Evolutionary conservation across 1,140 invertebrate genomes (phyloP).

Genomic region (Pteromalus puparum): DNA sequence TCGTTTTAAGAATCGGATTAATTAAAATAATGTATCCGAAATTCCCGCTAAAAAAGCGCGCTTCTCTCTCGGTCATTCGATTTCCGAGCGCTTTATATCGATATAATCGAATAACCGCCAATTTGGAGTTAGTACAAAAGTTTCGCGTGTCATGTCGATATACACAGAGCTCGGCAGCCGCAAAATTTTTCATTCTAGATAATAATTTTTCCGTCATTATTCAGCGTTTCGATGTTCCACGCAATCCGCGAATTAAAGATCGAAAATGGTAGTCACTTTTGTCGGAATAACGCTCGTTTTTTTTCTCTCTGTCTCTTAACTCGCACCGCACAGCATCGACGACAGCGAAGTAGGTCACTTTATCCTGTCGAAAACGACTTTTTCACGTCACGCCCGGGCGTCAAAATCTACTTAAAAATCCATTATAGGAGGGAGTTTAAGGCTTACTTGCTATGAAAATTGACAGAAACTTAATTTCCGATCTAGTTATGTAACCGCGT

Average conservation of each 20-base stretch:
- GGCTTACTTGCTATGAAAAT: slow-evolving; percentile 8
- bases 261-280: neutral
- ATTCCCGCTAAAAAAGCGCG: too few species aligned
- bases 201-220: neutral
- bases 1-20: neutral
- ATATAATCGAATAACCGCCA: neutral
- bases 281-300: neutral
- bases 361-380: neutral
- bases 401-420: slow-evolving; percentile 21
- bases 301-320: neutral
- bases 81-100: neutral
- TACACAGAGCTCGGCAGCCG: neutral
- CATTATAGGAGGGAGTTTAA: slow-evolving; percentile 16
- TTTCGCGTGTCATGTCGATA: neutral
- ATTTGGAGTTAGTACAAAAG: neutral
- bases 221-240: neutral
- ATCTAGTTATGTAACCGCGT: neutral
- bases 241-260: neutral
- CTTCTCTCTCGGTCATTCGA: neutral
- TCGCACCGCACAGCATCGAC: neutral
- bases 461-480: slow-evolving; percentile 29
- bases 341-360: neutral
- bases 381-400: neutral
- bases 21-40: neutral
- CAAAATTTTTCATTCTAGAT: neutral